Evolutionary conservation across 1,140 invertebrate genomes (phyloP), one percentile per base, ranked within the genome.

Genomic region (Orchesella cincta): DNA sequence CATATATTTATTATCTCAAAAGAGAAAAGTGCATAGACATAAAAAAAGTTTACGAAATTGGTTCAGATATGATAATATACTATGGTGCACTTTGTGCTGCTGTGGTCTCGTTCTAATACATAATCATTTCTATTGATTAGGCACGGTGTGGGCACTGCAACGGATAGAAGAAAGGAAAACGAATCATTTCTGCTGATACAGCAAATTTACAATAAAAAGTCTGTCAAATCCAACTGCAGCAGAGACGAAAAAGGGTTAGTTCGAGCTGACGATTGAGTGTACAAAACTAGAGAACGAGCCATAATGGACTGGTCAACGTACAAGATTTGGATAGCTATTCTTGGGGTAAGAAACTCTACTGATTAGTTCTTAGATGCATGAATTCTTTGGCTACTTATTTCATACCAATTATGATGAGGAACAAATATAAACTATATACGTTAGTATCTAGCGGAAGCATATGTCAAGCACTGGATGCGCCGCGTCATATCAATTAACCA

Each of bases 291-390:
- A 46, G 5, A 29, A 57, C 5, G 3, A 57, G n/a, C 3, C 26
- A 67, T 12, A 67, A 67, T 67, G 62, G 62, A 67, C 62, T 67
- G 62, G 62, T 67, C 62, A 67, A 33, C 23, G 62, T 67, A 33
- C 31, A 29, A 33, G 31, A 33, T 67, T 5, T 67, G 62, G 62
- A 67, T 67, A 67, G 62, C n/a, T 29, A 29, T 67, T 67, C 62
- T 67, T 29, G 62, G 62, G 62, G 62, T 67, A 67, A 67, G 62
- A n/a, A n/a, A n/a, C n/a, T n/a, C n/a, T n/a, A n/a, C n/a, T n/a
- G n/a, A n/a, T n/a, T n/a, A n/a, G n/a, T n/a, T n/a, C n/a, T n/a
- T n/a, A n/a, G n/a, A n/a, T n/a, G n/a, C n/a, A n/a, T n/a, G n/a
- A n/a, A n/a, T n/a, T n/a, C n/a, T n/a, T n/a, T n/a, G n/a, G n/a